Evolutionary conservation across 2,888 invertebrate species (phyloP).

Genomic region (Synanthedon formicaeformis): DNA sequence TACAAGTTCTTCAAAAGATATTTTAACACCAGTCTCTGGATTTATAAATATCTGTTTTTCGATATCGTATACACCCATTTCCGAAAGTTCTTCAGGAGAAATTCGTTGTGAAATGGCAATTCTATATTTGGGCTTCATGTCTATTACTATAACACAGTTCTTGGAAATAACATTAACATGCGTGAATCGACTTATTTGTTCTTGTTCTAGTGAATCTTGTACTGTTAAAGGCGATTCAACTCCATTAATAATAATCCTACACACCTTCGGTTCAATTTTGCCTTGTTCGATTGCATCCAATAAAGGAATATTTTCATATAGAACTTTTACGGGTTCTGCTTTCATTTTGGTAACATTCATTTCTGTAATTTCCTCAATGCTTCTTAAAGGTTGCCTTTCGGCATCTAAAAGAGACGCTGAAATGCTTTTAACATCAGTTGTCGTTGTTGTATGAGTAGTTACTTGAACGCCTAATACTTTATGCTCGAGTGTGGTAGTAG

Average conservation of each 20-base stretch:
- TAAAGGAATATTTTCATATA: conserved; percentile 64
- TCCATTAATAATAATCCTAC: conserved; percentile 72
- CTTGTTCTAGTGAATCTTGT: conserved; percentile 77
- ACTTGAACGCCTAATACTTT: conserved; percentile 17
- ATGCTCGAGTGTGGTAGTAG: conserved; percentile 6
- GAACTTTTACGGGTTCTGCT: conserved; percentile 28
- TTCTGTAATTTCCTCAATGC: conserved; percentile 61
- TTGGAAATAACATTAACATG: conserved; percentile 76
- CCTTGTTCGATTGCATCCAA: conserved; percentile 75
- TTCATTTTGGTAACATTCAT: conserved; percentile 51
- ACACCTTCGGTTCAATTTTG: conserved; percentile 75
- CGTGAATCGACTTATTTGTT: conserved; percentile 75
- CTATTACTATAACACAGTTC: conserved; percentile 71
- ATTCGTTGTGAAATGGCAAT: conserved; percentile 72
- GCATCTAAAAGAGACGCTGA: conserved; percentile 57
- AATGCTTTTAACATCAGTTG: conserved; percentile 35
- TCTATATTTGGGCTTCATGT: conserved; percentile 62
- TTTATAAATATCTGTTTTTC: conserved; percentile 82
- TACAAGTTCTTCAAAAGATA: conserved; percentile 81
- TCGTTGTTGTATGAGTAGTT: conserved; percentile 10
- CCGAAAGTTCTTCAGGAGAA: conserved; percentile 78
- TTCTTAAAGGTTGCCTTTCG: conserved; percentile 54
- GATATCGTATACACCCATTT: conserved; percentile 82
- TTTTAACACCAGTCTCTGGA: conserved; percentile 80
- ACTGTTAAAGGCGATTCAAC: conserved; percentile 74